Evolutionary conservation across 2,888 invertebrate genomes (phyloP).

Genomic region (Chalcis sispes): DNA sequence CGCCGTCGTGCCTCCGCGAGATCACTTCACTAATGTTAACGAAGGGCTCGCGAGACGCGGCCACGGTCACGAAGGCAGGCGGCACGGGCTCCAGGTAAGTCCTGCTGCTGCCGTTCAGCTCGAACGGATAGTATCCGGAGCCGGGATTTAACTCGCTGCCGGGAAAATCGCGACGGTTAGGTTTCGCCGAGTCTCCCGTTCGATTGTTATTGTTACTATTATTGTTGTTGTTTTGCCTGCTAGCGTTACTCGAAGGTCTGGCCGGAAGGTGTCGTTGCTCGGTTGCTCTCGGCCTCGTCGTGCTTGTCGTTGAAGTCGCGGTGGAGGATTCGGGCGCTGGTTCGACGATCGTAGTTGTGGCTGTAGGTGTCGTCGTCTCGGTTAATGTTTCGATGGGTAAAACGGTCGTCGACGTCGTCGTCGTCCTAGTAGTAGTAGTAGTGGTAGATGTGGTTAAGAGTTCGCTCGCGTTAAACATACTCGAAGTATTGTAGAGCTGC

Average conservation of each 20-base stretch:
- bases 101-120: conserved; percentile 56
- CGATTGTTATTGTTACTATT: conserved; percentile 58
- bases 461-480: conserved; percentile 68
- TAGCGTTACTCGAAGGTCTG: conserved; percentile 42
- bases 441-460: conserved; percentile 66
- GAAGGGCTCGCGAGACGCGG: conserved; percentile 59
- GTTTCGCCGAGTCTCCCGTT: conserved; percentile 41
- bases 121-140: conserved; percentile 66
- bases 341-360: conserved; percentile 49
- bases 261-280: conserved; percentile 57
- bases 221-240: conserved; percentile 58
- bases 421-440: conserved; percentile 70
- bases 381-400: neutral
- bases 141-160: conserved; percentile 66
- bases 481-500: conserved; percentile 73
- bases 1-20: conserved; percentile 72
- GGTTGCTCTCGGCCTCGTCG: conserved; percentile 50
- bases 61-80: conserved; percentile 64
- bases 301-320: conserved; percentile 9
- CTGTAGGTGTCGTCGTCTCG: conserved; percentile 65
- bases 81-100: conserved; percentile 67
- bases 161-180: conserved; percentile 64
- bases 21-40: conserved; percentile 73
- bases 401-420: conserved; percentile 66
- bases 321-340: neutral